Evolutionary conservation across 2,888 invertebrate species (phyloP), one percentile per base, ranked within the genome.

Genomic region (Vanessa cardui): DNA sequence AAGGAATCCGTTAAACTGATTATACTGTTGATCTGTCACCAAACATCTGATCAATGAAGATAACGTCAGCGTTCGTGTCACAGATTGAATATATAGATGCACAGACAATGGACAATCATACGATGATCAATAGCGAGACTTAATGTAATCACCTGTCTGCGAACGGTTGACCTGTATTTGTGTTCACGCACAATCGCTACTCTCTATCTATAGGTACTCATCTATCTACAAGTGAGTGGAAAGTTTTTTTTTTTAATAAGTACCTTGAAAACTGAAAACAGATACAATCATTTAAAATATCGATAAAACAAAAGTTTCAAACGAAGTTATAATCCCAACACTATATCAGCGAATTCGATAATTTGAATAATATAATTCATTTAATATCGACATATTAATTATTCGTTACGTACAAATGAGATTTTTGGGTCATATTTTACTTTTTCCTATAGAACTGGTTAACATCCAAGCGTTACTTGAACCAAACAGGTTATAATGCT

Each of bases 141-240:
- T 60, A 70, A 72, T 70, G 70, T 76, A 77, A 79, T 81, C 89
- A 88, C 88, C 88, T 88, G 89, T 83, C 81, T 73, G 72, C 77
- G 85, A 78, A 85, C 85, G 77, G 88, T 79, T 88, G 86, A 86
- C 89, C 88, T 78, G 78, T 78, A 83, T 86, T 73, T 67, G 69
- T 74, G 72, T 73, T 54, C 63, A 64, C 70, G 64, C 66, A 72
- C 60, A 50, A 66, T 56, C 68, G 47, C 46, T 26, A 39, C 49
- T 21, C 54, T 44, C 58, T 54, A 54, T 54, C 31, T 54, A 26
- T 7, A 54, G n/a, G n/a, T n/a, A n/a, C 6, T 16, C 12, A 54
- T 54, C 26, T n/a, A 54, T 54, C 26, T n/a, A 56, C 16, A 45
- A 44, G 62, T 58, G 62, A 66, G 62, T 58, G 58, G 62, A 62